Evolutionary conservation across 2,888 invertebrate species (phyloP).

Genomic region (Polydrusus cervinus): DNA sequence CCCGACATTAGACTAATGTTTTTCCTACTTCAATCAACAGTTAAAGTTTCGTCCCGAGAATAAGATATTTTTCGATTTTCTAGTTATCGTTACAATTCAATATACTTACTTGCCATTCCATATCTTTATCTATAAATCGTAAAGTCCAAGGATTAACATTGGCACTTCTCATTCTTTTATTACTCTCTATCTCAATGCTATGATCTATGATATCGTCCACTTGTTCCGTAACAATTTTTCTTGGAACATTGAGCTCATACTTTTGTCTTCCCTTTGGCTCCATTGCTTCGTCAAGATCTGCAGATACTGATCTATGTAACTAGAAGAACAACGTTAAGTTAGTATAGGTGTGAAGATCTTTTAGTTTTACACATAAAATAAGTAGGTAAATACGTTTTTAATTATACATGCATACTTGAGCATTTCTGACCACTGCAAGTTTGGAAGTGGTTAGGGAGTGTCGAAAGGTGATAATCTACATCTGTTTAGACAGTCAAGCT

Average conservation of each 20-base stretch:
- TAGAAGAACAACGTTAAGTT: conserved; percentile 53
- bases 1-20: too few relatives aligned
- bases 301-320: conserved; percentile 67
- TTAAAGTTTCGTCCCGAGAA: too few relatives aligned
- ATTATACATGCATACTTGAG: too few relatives aligned
- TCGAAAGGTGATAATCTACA: too few relatives aligned
- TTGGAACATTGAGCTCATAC: conserved; percentile 67
- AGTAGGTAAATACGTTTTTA: too few relatives aligned
- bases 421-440: too few relatives aligned
- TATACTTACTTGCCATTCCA: conserved; percentile 83
- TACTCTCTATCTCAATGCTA: conserved; percentile 91
- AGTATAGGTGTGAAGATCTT: neutral
- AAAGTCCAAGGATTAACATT: conserved; percentile 92
- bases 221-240: conserved; percentile 58
- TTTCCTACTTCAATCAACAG: too few relatives aligned
- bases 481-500: too few relatives aligned
- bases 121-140: conserved; percentile 85
- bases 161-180: conserved; percentile 89
- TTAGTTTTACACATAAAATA: neutral
- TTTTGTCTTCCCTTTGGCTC: conserved; percentile 67
- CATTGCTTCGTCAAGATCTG: conserved; percentile 67
- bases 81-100: neutral
- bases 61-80: too few relatives aligned
- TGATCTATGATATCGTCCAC: conserved; percentile 88
- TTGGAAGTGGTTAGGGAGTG: too few relatives aligned